Evolutionary conservation across 2,113 vertebrate species (phyloP).

Genomic region (Brachyhypopomus occidentalis): DNA sequence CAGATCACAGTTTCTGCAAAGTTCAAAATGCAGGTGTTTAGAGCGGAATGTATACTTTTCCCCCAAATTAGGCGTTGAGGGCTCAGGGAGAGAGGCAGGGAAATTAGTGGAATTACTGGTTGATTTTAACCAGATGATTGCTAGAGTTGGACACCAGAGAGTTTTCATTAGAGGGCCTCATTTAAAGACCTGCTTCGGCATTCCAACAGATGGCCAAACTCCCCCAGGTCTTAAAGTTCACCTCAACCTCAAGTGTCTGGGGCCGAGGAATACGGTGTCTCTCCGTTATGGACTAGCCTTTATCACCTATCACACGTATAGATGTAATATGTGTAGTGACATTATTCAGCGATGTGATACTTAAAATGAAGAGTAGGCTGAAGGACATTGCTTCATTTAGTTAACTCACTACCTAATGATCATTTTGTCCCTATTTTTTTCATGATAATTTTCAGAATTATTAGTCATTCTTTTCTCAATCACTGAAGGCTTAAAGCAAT

Average conservation of each 20-base stretch:
- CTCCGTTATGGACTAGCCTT: slow-evolving; percentile 2
- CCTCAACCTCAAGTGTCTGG: slow-evolving; percentile 69
- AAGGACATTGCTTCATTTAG: neutral
- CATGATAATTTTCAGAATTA: neutral
- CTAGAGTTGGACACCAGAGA: slow-evolving; percentile 90
- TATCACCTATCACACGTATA: slow-evolving; percentile 7
- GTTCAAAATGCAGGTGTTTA: slow-evolving; percentile 92
- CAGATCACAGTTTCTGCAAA: slow-evolving; percentile 54
- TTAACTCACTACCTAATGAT: neutral
- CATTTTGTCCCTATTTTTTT: neutral
- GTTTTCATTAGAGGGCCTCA: slow-evolving; percentile 97
- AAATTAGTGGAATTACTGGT: slow-evolving; percentile 98
- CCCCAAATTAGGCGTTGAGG: slow-evolving; percentile 95
- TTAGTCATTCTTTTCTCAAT: neutral
- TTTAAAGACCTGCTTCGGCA: slow-evolving; percentile 92
- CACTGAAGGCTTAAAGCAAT: neutral
- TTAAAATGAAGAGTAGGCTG: neutral
- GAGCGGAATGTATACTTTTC: slow-evolving; percentile 90
- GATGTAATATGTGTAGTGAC: neutral
- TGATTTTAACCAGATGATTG: slow-evolving; percentile 99
- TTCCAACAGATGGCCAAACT: slow-evolving; percentile 85
- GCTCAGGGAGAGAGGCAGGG: slow-evolving; percentile 85
- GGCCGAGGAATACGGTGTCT: slow-evolving; percentile 7
- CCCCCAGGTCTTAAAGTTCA: slow-evolving; percentile 83
- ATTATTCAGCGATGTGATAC: neutral